A percentile compares a stretch with the other conserved stretches of the same genome.
phyloP scores from a whole-genome alignment of 2,888 invertebrate genomes.

The Coleophora flavipennella region DNA sequence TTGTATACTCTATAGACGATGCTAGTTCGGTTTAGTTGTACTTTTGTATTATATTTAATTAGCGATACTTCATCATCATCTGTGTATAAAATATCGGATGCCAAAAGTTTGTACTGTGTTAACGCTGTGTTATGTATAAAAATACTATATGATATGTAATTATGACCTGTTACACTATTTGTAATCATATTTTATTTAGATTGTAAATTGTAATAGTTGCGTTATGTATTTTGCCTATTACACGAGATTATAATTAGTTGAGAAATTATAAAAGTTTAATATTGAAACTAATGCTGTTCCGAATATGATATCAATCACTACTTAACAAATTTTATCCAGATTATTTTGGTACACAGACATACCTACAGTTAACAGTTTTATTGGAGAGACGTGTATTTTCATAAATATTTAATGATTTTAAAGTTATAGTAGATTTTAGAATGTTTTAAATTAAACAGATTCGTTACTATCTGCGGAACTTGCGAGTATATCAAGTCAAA shows the following conservation, averaged over 20 bases:
- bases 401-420: slow-evolving; percentile 41
- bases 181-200: slow-evolving; percentile 25
- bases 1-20: slow-evolving; percentile 30
- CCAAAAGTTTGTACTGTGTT: slow-evolving; percentile 44
- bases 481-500: no score
- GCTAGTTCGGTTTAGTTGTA: slow-evolving; percentile 36
- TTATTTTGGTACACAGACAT: slow-evolving; percentile 40
- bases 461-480: not conserved
- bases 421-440: slow-evolving; percentile 9
- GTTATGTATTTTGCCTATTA: slow-evolving; percentile 11
- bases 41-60: slow-evolving; percentile 16
- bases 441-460: slow-evolving; percentile 4
- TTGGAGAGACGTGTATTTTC: slow-evolving; percentile 47
- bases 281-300: slow-evolving; percentile 26
- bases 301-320: slow-evolving; percentile 23
- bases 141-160: slow-evolving; percentile 13
- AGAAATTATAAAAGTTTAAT: slow-evolving; percentile 3
- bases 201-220: slow-evolving; percentile 14
- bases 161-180: slow-evolving; percentile 29
- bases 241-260: slow-evolving; percentile 18
- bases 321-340: slow-evolving; percentile 40
- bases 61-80: slow-evolving; percentile 17
- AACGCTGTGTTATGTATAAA: slow-evolving; percentile 28
- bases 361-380: slow-evolving; percentile 30
- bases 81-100: slow-evolving; percentile 35